Evolutionary conservation across 2,113 vertebrate species (phyloP), one percentile per base, ranked within the genome.

Genomic region (Cyrtonyx montezumae): DNA sequence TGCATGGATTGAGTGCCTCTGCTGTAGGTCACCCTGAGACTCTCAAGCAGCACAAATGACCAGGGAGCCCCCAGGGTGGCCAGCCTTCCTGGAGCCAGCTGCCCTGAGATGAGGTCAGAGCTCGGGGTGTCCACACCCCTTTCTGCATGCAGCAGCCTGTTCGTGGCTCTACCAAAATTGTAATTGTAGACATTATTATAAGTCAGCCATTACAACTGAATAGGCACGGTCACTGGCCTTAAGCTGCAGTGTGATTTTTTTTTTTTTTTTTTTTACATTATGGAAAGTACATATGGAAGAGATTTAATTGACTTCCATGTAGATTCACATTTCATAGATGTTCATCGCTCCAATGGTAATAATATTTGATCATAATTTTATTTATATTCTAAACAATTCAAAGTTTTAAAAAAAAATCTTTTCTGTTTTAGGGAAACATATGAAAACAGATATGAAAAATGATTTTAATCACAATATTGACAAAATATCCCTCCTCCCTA

Each of bases 91-190:
- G 9, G 30, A 5, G 43, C 53, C 9, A 40, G 48, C 25, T 20
- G 49, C 46, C 9, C 3, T 0, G 9, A 63, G 7, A 78, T 26
- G 30, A 61, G 28, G 5, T 2, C 28, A 71, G 58, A 30, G 49
- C 13, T 25, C n/a, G 42, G 42, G 32, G 3, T 34, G 25, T 42
- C 1, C 6, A 28, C 0, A 11, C 26, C 81, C 15, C 10, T 8
- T 20, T 63, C 32, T 43, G 11, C 17, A 42, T 1, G 8, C 25
- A 79, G 68, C 62, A 49, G 51, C 36, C 76, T 59, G 32, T 2
- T 2, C 42, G 20, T 6, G 32, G 48, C 80, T 85, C 40, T 25
- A 93, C 37, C 6, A 2, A 84, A 92, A 88, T 23, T 37, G 16
- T 53, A 1, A 84, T 69, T 94, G 83, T 53, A 88, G 73, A 18